These are phyloP conservation scores for Leptinotarsa peninsularis DNA, from an alignment of 2,888 invertebrate genomes.

Conservation along the genomic window DNA sequence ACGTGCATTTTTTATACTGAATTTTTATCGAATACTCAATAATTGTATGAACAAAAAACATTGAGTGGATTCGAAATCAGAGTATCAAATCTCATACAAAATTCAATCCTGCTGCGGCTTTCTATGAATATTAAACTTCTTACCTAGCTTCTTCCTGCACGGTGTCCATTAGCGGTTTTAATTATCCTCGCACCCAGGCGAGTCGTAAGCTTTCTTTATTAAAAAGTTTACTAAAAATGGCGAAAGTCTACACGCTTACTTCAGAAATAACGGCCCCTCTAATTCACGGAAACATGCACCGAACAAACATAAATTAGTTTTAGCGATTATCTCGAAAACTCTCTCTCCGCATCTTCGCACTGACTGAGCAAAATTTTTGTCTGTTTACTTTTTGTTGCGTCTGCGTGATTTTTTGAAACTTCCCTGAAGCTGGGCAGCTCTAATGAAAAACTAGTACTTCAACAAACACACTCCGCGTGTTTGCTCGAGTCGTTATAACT, in stretches of 20 bases:
- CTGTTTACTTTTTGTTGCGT: background rate
- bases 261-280: conserved; percentile 52
- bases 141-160: conserved; percentile 61
- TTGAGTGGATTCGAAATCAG: background rate
- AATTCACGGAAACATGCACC: conserved; percentile 43
- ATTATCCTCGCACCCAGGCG: conserved; percentile 58
- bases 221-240: conserved; percentile 55
- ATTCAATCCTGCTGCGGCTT: conserved; percentile 28
- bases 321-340: conserved; percentile 18
- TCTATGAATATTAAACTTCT: conserved; percentile 51
- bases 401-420: conserved; percentile 5
- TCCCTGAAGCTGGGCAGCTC: background rate
- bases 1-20: too few species aligned
- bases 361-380: conserved; percentile 1
- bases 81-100: background rate
- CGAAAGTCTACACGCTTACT: conserved; percentile 50
- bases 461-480: too few species aligned
- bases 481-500: too few species aligned
- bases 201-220: conserved; percentile 57
- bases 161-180: conserved; percentile 61
- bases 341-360: background rate
- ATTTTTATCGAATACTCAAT: too few species aligned
- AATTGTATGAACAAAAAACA: background rate
- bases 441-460: conserved; percentile 12
- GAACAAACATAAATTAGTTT: conserved; percentile 36